A percentile compares a stretch with the other conserved stretches of the same genome.
phyloP scores from a whole-genome alignment of 2,888 invertebrate species.

The Oegoconia quadripuncta region DNA sequence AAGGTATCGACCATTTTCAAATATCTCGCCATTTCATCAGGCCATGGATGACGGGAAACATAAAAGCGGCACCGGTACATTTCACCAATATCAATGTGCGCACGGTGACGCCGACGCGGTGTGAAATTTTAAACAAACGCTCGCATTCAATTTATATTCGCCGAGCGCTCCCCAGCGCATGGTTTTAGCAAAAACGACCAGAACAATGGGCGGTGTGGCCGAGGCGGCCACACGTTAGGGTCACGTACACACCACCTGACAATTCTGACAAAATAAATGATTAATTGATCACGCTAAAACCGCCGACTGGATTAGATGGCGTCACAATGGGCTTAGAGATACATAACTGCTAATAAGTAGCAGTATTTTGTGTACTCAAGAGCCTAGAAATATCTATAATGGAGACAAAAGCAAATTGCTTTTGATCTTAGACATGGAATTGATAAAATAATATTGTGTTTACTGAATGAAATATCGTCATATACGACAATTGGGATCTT shows the following conservation, averaged over 20 bases:
- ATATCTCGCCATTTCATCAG: background rate
- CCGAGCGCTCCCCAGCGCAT: conserved; percentile 32
- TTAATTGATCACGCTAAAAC: too few relatives aligned
- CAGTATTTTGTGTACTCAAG: too few relatives aligned
- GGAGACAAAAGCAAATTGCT: too few relatives aligned
- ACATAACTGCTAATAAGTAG: too few relatives aligned
- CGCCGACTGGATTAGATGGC: too few relatives aligned
- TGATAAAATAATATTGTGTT: too few relatives aligned
- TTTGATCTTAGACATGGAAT: too few relatives aligned
- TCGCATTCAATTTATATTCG: conserved; percentile 56
- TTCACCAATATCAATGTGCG: conserved; percentile 35
- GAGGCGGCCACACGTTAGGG: conserved; percentile 33
- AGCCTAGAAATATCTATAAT: too few relatives aligned
- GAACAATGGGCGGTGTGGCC: conserved; percentile 12
- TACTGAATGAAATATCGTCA: too few relatives aligned
- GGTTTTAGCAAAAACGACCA: conserved; percentile 17
- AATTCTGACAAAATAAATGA: background rate
- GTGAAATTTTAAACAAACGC: conserved; percentile 54
- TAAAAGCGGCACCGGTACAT: conserved; percentile 24
- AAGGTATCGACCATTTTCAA: too few relatives aligned
- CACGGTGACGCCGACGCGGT: conserved; percentile 30
- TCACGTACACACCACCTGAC: conserved; percentile 21
- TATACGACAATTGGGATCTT: too few relatives aligned
- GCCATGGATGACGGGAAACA: conserved; percentile 8
- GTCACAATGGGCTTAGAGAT: too few relatives aligned